Evolutionary conservation across 2,113 vertebrate species (phyloP), one percentile per base, ranked within the genome.

Genomic region (Aphyosemion australe): DNA sequence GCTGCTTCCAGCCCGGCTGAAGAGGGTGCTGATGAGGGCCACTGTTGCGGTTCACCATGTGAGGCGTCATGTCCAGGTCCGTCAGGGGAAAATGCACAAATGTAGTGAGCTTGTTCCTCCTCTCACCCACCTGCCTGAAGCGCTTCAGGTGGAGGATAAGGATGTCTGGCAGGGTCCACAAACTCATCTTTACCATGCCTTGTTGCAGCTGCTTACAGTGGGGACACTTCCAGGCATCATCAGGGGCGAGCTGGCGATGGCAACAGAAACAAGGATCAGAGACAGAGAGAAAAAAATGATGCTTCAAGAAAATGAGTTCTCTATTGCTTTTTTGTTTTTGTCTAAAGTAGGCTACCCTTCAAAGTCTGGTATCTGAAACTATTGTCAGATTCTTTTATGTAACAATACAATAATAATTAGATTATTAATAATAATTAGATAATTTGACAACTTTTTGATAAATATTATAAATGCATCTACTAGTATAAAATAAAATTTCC

Each of bases 61-160:
- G 95, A 0, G 97, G 96, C 0, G 94, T 93, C 97, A 99, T 98
- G 88, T 98, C 91, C n/a, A 99, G 92, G 5, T 93, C 94, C 1
- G 70, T 63, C 37, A 97, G 92, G 0, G 97, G 97, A 74, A 98
- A 98, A 51, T 85, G 90, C 45, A 99, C 96, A n/a, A 97, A 90
- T 0, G 95, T 98, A 84, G 95, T 96, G 45, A 99, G 95, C 78
- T 99, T 99, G 92, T 97, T 95, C 63, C 97, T 87, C 1, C 91
- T 88, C 82, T 96, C 95, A 0, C 94, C 95, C 51, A 95, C 95
- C 76, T 98, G 96, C 9, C 95, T 91, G 83, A 98, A 98, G 47
- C 96, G 93, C 79, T 98, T 98, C 41, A 98, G 94, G 86, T 98
- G 96, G 74, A 98, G 94, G 89, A 98, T 95, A 84, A 98, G 95